These are phyloP conservation scores for Exephanes ischioxanthus DNA, from an alignment of 2,888 invertebrate genomes.

Conservation along the genomic window DNA sequence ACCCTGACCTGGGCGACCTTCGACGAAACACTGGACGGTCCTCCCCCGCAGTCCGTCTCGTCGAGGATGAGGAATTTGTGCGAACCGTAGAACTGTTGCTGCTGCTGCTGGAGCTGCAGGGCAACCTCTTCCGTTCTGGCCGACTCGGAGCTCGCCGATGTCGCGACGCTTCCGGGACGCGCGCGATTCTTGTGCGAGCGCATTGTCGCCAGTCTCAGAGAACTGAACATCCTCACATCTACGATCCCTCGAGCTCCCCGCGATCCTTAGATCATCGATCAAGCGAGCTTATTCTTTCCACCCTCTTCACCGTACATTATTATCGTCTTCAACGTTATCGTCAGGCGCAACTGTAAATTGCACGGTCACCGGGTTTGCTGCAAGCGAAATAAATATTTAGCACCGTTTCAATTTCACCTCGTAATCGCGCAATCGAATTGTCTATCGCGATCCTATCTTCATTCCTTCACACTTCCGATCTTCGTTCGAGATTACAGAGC, in stretches of 20 bases:
- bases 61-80: conserved; percentile 78
- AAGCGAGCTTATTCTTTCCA: not conserved
- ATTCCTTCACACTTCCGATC: not conserved
- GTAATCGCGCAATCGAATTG: not conserved
- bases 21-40: conserved; percentile 88
- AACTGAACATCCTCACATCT: conserved; percentile 82
- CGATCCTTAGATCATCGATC: conserved; percentile 31
- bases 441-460: not conserved
- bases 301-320: not conserved
- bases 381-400: not conserved
- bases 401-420: not conserved
- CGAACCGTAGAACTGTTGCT: conserved; percentile 61
- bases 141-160: conserved; percentile 82
- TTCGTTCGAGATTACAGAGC: not conserved
- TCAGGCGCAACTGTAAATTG: not conserved
- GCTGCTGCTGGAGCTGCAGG: conserved; percentile 63
- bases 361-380: not conserved
- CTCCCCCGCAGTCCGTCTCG: conserved; percentile 72
- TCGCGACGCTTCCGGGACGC: conserved; percentile 83
- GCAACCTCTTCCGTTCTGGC: conserved; percentile 77
- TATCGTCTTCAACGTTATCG: not conserved
- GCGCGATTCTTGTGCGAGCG: conserved; percentile 81
- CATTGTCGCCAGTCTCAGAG: conserved; percentile 82
- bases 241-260: conserved; percentile 62
- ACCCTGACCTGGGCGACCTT: conserved; percentile 92